Base-by-base conservation (phyloP, 2,888 invertebrate genomes). In the Platerodrilus igneus region DNA sequence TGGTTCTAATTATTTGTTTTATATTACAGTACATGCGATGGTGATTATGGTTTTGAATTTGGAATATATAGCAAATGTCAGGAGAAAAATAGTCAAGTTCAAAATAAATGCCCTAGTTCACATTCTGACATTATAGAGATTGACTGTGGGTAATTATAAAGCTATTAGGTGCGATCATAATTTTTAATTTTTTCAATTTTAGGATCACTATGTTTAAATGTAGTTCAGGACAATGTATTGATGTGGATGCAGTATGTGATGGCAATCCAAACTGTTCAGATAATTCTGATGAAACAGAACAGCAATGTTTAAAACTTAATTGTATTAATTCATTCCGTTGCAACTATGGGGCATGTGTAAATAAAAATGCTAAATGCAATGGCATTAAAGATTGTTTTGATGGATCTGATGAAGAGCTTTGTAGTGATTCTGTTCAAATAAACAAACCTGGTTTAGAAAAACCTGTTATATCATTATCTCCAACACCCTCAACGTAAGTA, bases 341-440 rank as follows among this genome's bases (percentile, higher is more conserved):
- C 34, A 48, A 51, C 8, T 62, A 62, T 35, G 62, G 62, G 6
- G 62, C 59, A 2, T 62, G 62, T 37, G 53, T 61, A 3, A 42
- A 48, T 9, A 70, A 73, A 2, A 70, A 72, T 11, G 62, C 69
- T 0, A 63, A 67, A 28, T 83, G 83, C 47, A 70, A 76, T 48
- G 71, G 71, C 1, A 45, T 60, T 7, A 47, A 57, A 29, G 69
- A 76, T 37, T 76, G 76, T 48, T 51, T 63, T 4, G 75, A 75
- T 41, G 64, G 63, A 19, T 74, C 74, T 3, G 75, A 75, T 52
- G 75, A 75, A 47, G 18, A n/a, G 5, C 5, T 6, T 6, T 25
- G 19, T 19, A 19, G 17, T 14, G 16, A 13, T 5, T n/a, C n/a
- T n/a, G n/a, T n/a, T 69, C 70, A 11, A 73, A 74, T 47, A 73